Evolutionary conservation across 1,140 invertebrate genomes (phyloP).

Genomic region (Goniozus legneri): DNA sequence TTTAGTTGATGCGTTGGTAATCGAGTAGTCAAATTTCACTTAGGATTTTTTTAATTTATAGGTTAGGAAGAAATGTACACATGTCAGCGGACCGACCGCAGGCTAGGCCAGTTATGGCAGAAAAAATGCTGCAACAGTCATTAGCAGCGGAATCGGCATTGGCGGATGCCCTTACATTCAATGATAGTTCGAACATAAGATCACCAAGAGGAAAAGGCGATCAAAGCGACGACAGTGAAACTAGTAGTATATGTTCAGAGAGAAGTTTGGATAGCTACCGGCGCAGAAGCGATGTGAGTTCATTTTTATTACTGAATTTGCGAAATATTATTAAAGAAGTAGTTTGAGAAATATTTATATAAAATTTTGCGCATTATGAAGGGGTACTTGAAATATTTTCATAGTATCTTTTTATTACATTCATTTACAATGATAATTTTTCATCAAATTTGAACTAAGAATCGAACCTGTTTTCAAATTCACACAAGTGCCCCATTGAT

Average conservation of each 20-base stretch:
- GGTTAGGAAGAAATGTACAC: conserved; percentile 41
- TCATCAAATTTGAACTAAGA: too few species aligned
- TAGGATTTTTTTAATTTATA: conserved; percentile 10
- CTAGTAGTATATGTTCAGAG: conserved; percentile 92
- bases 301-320: neutral
- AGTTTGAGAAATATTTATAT: too few species aligned
- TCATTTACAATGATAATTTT: too few species aligned
- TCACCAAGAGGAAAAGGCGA: conserved; percentile 59
- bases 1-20: too few species aligned
- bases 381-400: too few species aligned
- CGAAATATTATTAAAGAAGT: conserved; percentile 5
- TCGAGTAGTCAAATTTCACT: conserved; percentile 6
- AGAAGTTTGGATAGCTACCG: conserved; percentile 81
- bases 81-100: conserved; percentile 56
- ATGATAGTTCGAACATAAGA: conserved; percentile 43
- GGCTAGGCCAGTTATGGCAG: conserved; percentile 67
- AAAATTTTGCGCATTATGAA: too few species aligned
- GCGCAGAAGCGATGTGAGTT: conserved; percentile 76
- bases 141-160: conserved; percentile 83
- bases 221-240: conserved; percentile 89
- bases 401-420: conserved; percentile 1
- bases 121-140: conserved; percentile 81
- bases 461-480: too few species aligned
- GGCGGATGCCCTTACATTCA: conserved; percentile 67
- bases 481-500: too few species aligned